Percentiles rank a stretch among this genome's conserved stretches.
phyloP scores from a whole-genome alignment of 1,140 invertebrate genomes.

The Caenorhabditis elegans region DNA sequence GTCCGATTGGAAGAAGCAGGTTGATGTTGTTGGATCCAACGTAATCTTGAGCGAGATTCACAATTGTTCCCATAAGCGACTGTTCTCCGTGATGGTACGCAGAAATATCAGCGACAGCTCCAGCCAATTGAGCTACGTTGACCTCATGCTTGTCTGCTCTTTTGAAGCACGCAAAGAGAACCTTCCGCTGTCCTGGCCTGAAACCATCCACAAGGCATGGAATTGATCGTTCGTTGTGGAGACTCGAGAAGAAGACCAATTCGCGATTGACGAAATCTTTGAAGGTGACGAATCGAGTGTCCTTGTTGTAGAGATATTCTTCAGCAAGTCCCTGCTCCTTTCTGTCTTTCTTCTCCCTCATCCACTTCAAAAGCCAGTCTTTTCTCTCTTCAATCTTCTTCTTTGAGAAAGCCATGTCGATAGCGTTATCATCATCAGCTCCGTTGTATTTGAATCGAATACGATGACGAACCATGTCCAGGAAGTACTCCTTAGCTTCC shows the following conservation, averaged over 20 bases:
- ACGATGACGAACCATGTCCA: conserved; percentile 88
- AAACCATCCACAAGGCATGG: conserved; percentile 87
- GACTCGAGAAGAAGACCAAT: conserved; percentile 91
- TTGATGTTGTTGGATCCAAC: conserved; percentile 99
- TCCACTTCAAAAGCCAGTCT: conserved; percentile 93
- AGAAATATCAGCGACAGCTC: conserved; percentile 92
- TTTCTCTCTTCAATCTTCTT: conserved; percentile 92
- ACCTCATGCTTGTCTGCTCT: conserved; percentile 92
- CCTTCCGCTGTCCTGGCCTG: conserved; percentile 94
- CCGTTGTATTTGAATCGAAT: conserved; percentile 87
- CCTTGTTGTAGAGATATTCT: conserved; percentile 81
- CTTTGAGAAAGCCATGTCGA: conserved; percentile 93
- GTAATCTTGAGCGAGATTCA: conserved; percentile 93
- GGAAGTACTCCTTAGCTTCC: conserved; percentile 98
- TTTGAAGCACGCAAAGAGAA: conserved; percentile 90
- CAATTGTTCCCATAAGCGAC: conserved; percentile 91
- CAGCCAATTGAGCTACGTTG: conserved; percentile 95
- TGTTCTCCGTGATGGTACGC: conserved; percentile 98
- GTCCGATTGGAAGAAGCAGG: conserved; percentile 88
- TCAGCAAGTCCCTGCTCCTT: conserved; percentile 44
- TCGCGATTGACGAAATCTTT: conserved; percentile 92
- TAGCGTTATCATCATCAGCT: conserved; percentile 84
- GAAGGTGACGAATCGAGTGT: conserved; percentile 82
- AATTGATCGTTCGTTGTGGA: conserved; percentile 93
- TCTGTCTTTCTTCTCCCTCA: conserved; percentile 71